A percentile compares a stretch with the other conserved stretches of the same genome.
phyloP scores from a whole-genome alignment of 2,797 vertebrate genomes.

The Euthynnus affinis region DNA sequence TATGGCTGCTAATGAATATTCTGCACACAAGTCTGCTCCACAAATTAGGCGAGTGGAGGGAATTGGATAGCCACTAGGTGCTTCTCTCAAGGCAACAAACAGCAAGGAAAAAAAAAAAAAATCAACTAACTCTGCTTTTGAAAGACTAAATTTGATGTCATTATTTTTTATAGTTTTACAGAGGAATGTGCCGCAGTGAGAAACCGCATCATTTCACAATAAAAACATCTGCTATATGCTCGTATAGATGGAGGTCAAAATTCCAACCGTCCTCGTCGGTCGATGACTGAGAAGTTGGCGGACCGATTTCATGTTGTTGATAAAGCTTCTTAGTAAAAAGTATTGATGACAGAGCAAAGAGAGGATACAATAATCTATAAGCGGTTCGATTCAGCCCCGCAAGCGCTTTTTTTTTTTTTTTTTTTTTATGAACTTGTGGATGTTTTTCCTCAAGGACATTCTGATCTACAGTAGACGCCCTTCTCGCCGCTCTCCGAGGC shows the following conservation, averaged over 20 bases:
- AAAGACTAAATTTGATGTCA: constrained; percentile 48
- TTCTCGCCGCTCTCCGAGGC: constrained; percentile 37
- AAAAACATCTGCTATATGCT: constrained; percentile 15
- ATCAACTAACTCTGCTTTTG: constrained; percentile 34
- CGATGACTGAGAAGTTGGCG: not conserved
- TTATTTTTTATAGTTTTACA: constrained; percentile 28
- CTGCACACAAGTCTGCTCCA: constrained; percentile 56
- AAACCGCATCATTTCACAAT: constrained; percentile 10
- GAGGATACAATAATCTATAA: constrained; percentile 30
- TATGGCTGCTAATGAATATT: constrained; percentile 71
- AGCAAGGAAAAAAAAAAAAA: constrained; percentile 21
- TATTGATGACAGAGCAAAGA: constrained; percentile 17
- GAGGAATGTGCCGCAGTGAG: not conserved
- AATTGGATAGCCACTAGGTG: constrained; percentile 55
- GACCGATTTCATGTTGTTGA: constrained; percentile 6
- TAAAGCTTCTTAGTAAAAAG: not conserved
- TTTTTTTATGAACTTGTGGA: constrained; percentile 44
- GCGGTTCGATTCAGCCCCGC: not conserved
- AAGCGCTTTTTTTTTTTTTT: too few species aligned
- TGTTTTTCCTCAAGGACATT: constrained; percentile 66
- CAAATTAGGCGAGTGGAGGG: constrained; percentile 58
- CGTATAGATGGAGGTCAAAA: not conserved
- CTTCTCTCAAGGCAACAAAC: constrained; percentile 56
- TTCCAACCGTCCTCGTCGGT: not conserved
- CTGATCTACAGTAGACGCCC: not conserved